Conservation (phyloP, 1,140 invertebrate species). For the Neotoxoptera formosana region DNA sequence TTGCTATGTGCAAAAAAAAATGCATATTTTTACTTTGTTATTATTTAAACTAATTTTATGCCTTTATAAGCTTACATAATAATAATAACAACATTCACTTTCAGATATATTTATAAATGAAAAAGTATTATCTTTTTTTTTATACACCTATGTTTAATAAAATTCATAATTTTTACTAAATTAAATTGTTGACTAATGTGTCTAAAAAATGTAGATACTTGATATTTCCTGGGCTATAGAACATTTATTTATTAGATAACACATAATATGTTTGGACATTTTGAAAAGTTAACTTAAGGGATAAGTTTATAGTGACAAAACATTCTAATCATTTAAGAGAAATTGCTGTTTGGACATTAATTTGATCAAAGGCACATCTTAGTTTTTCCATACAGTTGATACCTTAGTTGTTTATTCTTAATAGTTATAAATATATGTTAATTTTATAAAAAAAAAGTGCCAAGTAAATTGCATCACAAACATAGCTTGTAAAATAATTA, state of each 20-base stretch:
- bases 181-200: not conserved
- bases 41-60: slow-evolving; percentile 5
- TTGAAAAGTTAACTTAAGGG: too few species aligned
- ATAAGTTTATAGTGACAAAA: too few species aligned
- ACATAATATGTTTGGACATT: too few species aligned
- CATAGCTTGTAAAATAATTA: too few species aligned
- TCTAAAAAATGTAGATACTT: not conserved
- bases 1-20: not conserved
- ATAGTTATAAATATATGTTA: too few species aligned
- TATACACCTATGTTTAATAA: slow-evolving; percentile 31
- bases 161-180: slow-evolving; percentile 42
- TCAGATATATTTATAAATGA: slow-evolving; percentile 35
- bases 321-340: too few species aligned
- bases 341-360: too few species aligned
- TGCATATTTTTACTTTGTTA: slow-evolving; percentile 32
- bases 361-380: too few species aligned
- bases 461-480: too few species aligned
- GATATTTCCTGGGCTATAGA: not conserved
- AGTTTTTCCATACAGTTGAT: too few species aligned
- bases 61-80: slow-evolving; percentile 13
- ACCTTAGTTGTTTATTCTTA: too few species aligned
- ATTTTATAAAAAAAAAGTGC: too few species aligned
- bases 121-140: slow-evolving; percentile 29
- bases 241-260: not conserved
- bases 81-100: slow-evolving; percentile 37